Evolutionary conservation across 2,113 vertebrate species (phyloP), one percentile per base, ranked within the genome.

Genomic region (Python bivittatus): DNA sequence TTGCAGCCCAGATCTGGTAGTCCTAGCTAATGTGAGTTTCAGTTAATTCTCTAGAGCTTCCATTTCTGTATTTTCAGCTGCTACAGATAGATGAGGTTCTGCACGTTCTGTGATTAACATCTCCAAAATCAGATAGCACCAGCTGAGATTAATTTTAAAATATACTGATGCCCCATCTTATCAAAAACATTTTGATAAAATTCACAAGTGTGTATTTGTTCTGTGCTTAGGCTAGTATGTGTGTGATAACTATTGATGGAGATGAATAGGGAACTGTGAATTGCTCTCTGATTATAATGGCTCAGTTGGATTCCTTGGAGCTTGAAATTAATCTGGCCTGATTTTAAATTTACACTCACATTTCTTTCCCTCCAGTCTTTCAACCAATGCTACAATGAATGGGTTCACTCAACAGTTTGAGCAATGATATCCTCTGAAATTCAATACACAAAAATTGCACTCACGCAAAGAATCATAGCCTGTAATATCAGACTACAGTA

Each of bases 331-430:
- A 88, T 6, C n/a, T 1, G 17, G 6, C 29, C 44, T 61, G 20
- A 61, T 27, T 56, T 27, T 2, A 54, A 68, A 85, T 44, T 17
- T 56, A 38, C 33, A 88, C 29, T 12, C n/a, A 12, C 44, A 17
- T 93, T 96, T 94, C n/a, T 53, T 92, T 86, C 58, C 72, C 27
- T 58, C 83, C 56, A 11, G 27, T 84, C 29, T 29, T 91, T 93
- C 4, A 2, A 72, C 11, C 6, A 42, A 4, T 84, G n/a, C 68
- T 44, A 25, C 29, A 1, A 22, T 44, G 25, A 7, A 42, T 12
- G 44, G 23, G 44, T 48, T 92, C 53, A 88, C 53, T 44, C 56
- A 52, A 56, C 33, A 38, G n/a, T 42, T 57, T 72, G 54, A 38
- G 48, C n/a, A 86, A 52, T 4, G 12, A 8, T 22, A 17, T 72